phyloP scores from a whole-genome alignment of 2,888 invertebrate species.

The Polymixis flavicincta region DNA sequence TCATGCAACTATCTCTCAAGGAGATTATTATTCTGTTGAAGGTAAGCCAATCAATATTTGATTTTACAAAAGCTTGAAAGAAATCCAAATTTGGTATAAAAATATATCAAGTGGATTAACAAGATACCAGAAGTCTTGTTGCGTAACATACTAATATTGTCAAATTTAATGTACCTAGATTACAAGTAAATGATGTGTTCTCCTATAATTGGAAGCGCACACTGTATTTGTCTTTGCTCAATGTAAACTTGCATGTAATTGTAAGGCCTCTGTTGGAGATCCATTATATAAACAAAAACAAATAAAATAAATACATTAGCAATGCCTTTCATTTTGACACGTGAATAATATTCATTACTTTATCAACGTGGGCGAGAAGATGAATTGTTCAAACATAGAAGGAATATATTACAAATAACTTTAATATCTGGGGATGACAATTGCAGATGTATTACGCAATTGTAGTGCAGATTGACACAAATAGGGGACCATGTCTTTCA shows the following conservation, averaged over 20 bases:
- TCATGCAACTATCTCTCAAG: slow-evolving; percentile 43
- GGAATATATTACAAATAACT: not conserved
- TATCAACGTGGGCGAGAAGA: not conserved
- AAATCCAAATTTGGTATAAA: not conserved
- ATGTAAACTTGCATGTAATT: no score
- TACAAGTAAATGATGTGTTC: no score
- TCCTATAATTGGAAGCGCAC: no score
- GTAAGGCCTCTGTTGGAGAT: no score
- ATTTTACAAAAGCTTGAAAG: not conserved
- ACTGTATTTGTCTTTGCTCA: no score
- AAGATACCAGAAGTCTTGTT: not conserved
- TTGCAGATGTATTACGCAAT: not conserved
- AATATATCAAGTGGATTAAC: not conserved
- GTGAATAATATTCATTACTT: not conserved
- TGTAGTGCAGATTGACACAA: no score
- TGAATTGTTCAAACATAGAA: not conserved
- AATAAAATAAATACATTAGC: no score
- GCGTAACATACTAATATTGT: not conserved
- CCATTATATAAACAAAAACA: no score
- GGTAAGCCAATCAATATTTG: slow-evolving; percentile 26
- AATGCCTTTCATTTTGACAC: not conserved
- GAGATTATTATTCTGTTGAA: slow-evolving; percentile 44
- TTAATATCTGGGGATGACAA: not conserved
- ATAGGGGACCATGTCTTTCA: no score
- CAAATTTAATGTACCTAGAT: no score